Base-by-base conservation (phyloP, 2,113 vertebrate species). In the Rousettus leschenaultii region DNA sequence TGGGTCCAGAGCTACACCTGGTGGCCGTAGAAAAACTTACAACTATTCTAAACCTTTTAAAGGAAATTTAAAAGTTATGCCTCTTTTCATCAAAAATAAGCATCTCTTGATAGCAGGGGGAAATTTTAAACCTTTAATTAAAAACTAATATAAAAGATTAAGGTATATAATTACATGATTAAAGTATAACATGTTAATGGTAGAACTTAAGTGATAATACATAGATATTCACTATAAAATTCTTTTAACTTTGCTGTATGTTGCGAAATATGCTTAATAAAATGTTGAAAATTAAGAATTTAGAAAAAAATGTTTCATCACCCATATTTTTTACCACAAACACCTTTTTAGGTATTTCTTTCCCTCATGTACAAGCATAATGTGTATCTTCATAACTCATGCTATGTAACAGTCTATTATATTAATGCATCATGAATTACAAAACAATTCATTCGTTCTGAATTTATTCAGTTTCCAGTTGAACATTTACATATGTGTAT, bases 1-100 rank as follows among this genome's bases (percentile, higher is more conserved):
- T 45, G 40, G 91, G 79, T 70, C 40, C 92, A 97, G 94, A 95
- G 97, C 97, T 95, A 82, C 98, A 98, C 98, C 98, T 98, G 96
- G 97, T 98, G 98, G 98, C 89, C 93, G 93, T 91, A 92, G 5
- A 55, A 2, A 97, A 57, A 82, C 51, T 97, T 97, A 92, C 98
- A 98, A 75, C 57, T 28, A 16, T 93, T 92, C 35, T 61, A 63
- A 63, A 83, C 8, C 15, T 61, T 65, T 43, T 71, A 63, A 9
- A 38, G 53, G 18, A 77, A 45, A 55, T 73, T 74, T 51, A 38
- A n/a, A 86, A 75, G 21, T 57, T 83, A 75, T 4, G 8, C 14
- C 22, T 71, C 80, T 71, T 26, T 55, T 86, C 74, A 86, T n/a
- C n/a, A 78, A 95, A 96, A 88, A 48, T 68, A 80, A 66, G 33